These are phyloP conservation scores for Clarias laeviceps DNA, from an alignment of 2,797 vertebrate species.

Conservation along the genomic window DNA sequence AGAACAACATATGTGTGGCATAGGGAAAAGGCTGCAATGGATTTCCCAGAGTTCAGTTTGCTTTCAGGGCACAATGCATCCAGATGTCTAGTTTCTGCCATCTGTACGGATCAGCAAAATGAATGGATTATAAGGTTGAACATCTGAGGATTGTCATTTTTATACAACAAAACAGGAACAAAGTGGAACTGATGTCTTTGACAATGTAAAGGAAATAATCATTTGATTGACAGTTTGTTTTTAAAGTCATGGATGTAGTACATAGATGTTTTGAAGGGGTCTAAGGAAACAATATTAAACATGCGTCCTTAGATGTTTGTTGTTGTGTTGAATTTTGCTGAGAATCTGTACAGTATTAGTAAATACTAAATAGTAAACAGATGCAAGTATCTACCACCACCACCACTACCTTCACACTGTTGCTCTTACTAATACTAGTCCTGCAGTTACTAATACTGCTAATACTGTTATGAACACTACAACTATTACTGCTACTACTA, in stretches of 20 bases:
- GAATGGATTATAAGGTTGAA: constrained; percentile 14
- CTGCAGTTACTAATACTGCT: neutral
- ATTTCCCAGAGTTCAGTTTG: constrained; percentile 13
- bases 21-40: neutral
- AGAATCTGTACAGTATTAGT: constrained; percentile 63
- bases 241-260: neutral
- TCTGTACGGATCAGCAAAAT: neutral
- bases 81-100: neutral
- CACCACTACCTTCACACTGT: too few relatives aligned
- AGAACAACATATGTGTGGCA: neutral
- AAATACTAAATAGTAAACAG: constrained; percentile 69
- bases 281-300: constrained; percentile 27
- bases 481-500: neutral
- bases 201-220: constrained; percentile 1
- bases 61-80: neutral
- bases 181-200: constrained; percentile 21
- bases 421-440: neutral
- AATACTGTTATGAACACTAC: neutral
- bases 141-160: neutral
- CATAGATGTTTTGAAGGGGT: constrained; percentile 27
- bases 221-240: constrained; percentile 37
- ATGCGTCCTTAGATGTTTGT: constrained; percentile 42
- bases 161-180: constrained; percentile 21
- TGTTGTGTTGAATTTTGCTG: constrained; percentile 37
- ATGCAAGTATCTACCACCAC: constrained; percentile 63